Evolutionary conservation across 1,140 invertebrate species (phyloP), one percentile per base, ranked within the genome.

Genomic region (Idris sp.): DNA sequence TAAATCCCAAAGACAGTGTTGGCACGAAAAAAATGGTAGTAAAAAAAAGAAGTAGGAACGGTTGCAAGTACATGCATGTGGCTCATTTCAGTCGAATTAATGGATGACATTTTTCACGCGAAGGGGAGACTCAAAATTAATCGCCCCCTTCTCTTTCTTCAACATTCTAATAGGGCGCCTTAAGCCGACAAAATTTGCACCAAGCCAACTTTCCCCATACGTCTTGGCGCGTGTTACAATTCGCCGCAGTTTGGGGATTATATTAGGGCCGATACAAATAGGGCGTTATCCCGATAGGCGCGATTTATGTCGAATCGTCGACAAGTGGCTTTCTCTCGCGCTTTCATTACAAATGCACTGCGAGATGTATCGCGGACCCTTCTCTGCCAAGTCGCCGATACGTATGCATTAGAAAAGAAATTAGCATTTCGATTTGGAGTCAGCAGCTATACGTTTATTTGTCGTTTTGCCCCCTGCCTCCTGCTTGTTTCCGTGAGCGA

Each of bases 351-450:
- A n/a, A n/a, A n/a, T n/a, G n/a, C n/a, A n/a, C n/a, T n/a, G n/a
- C n/a, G n/a, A n/a, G n/a, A n/a, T n/a, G n/a, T n/a, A n/a, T n/a
- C n/a, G n/a, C n/a, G n/a, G 43, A 22, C 64, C 51, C 43, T 61
- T 69, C 48, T 61, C 9, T n/a, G n/a, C 41, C 38, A 14, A 16
- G 40, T 22, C 33, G 22, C 41, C 19, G 15, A 71, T n/a, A n/a
- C n/a, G n/a, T n/a, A n/a, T n/a, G n/a, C n/a, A n/a, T n/a, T n/a
- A n/a, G n/a, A n/a, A n/a, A n/a, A 67, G 74, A 67, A 76, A 76
- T 76, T 76, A 71, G 74, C 74, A 76, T 76, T 67, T 61, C 74
- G 59, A 76, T 76, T 76, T 56, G 30, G 61, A n/a, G n/a, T n/a
- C n/a, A n/a, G n/a, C n/a, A n/a, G n/a, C n/a, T n/a, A n/a, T n/a